Evolutionary conservation across 2,113 vertebrate species (phyloP), one percentile per base, ranked within the genome.

Genomic region (Chrysochloris asiatica): DNA sequence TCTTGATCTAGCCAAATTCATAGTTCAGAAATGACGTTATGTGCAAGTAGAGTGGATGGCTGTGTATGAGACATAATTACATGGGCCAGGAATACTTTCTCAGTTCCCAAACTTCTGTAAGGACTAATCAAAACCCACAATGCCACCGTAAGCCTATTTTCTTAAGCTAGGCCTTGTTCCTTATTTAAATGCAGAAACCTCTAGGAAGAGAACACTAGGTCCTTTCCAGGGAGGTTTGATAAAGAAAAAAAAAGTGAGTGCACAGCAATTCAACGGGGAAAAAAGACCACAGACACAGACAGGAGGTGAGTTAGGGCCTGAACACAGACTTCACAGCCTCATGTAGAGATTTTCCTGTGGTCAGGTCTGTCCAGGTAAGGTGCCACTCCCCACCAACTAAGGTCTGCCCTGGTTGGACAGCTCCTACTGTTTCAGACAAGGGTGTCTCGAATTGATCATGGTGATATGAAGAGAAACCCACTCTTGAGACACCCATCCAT

Each of bases 181-280:
- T 81, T 52, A 72, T 47, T 89, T 59, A 89, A 50, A 50, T 75
- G 45, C 47, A 72, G 63, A 50, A 26, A 50, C 8, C 30, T 56
- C 50, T 43, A 28, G 59, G 28, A 73, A 84, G 21, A 43, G 14
- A n/a, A 3, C 48, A 1, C 2, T 19, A 50, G 54, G 50, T 79
- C 10, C 65, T 89, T 82, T 82, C n/a, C 86, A 78, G 88, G 75
- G 69, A 78, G 19, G 19, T 69, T 83, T 41, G n/a, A 12, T 75
- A 73, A 52, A 41, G 54, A 2, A 21, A 86, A 38, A 10, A 75
- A 59, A 88, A 88, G 45, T 43, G 38, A 65, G 24, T 67, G 63
- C 45, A 26, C 6, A 24, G 22, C n/a, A 65, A 63, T 36, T 12
- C 14, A 19, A 56, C 16, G 14, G 33, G 36, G 36, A 86, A 41